Percentiles rank a stretch among this genome's conserved stretches.
Evolutionary conservation across 1,140 invertebrate species (phyloP).

Genomic region (Metaphire vulgaris): DNA sequence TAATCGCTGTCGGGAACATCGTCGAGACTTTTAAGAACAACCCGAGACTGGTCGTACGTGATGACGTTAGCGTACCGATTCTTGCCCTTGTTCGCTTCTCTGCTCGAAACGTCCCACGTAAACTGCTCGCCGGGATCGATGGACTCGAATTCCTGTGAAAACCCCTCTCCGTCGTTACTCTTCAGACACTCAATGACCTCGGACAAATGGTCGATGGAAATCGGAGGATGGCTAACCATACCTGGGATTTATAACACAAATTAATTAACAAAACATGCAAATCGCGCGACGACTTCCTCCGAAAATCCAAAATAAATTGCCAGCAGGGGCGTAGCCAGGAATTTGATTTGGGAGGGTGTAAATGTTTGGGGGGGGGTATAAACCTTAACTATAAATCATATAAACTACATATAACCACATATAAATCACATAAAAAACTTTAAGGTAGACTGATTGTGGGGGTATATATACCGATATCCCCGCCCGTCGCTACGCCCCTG

Average conservation of each 20-base stretch:
- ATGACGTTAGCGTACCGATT: conserved; percentile 99
- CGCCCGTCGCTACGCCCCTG: no score
- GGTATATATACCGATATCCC: not conserved
- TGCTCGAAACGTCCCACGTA: conserved; percentile 97
- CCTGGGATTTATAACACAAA: no score
- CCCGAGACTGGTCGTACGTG: conserved; percentile 69
- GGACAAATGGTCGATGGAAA: conserved; percentile 67
- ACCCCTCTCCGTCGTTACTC: conserved; percentile 91
- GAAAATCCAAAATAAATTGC: no score
- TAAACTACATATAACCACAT: not conserved
- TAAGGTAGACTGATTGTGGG: no score
- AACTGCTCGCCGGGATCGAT: conserved; percentile 99
- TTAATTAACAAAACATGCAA: no score
- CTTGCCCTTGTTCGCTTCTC: conserved; percentile 96
- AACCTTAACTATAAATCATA: not conserved
- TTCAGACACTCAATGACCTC: conserved; percentile 94
- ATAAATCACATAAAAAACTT: no score
- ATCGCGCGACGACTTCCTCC: no score
- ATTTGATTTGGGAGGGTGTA: no score
- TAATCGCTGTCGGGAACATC: conserved; percentile 64
- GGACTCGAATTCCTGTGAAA: conserved; percentile 63
- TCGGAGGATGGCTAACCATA: conserved; percentile 78
- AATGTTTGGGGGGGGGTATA: no score
- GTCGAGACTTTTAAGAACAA: conserved; percentile 65
- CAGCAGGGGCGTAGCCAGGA: no score